Evolutionary conservation across 2,113 vertebrate species (phyloP).

Genomic region (Grammomys dolichurus): DNA sequence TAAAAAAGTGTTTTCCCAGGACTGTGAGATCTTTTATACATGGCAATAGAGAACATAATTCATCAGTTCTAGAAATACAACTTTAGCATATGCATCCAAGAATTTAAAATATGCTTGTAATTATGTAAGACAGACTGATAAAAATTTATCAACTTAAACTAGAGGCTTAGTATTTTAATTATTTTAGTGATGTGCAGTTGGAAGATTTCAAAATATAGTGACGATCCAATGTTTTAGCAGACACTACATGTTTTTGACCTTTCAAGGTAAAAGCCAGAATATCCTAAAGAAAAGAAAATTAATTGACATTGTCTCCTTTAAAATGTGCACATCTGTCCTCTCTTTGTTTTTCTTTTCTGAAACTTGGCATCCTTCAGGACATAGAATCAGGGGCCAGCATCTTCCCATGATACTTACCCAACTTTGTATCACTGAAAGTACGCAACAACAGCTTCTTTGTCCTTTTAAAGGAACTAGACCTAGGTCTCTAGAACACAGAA

Average conservation of each 20-base stretch:
- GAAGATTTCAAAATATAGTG: constrained; percentile 67
- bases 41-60: constrained; percentile 72
- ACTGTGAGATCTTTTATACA: constrained; percentile 82
- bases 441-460: background rate
- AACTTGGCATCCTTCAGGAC: background rate
- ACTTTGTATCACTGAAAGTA: constrained; percentile 6
- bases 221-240: constrained; percentile 62
- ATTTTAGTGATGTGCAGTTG: constrained; percentile 36
- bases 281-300: constrained; percentile 56
- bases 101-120: constrained; percentile 77
- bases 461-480: constrained; percentile 46
- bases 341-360: constrained; percentile 42
- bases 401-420: constrained; percentile 1
- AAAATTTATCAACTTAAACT: constrained; percentile 76
- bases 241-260: constrained; percentile 62
- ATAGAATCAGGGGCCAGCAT: constrained; percentile 27
- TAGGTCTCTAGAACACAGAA: constrained; percentile 33
- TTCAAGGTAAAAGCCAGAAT: constrained; percentile 63
- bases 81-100: constrained; percentile 66
- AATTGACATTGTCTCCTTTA: constrained; percentile 23
- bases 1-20: constrained; percentile 82
- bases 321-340: background rate
- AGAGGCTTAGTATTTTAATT: constrained; percentile 57
- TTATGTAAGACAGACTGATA: constrained; percentile 71
- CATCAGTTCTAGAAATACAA: constrained; percentile 76